phyloP scores from a whole-genome alignment of 2,888 invertebrate genomes.

The Cheilosia variabilis region DNA sequence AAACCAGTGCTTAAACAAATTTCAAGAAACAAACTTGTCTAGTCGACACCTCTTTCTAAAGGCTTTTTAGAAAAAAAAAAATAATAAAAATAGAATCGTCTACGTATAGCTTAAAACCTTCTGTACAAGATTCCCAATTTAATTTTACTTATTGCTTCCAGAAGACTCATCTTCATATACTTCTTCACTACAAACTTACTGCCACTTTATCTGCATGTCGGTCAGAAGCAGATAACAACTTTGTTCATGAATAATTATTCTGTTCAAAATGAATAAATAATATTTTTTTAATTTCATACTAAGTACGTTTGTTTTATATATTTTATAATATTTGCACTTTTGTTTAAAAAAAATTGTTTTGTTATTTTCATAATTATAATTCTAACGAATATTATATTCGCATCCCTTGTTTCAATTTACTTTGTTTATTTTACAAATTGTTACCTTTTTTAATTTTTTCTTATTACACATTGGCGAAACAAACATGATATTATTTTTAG shows the following conservation, averaged over 20 bases:
- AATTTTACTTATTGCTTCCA: constrained; percentile 30
- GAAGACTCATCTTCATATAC: constrained; percentile 34
- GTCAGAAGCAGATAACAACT: background rate
- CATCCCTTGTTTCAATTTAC: constrained; percentile 84
- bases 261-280: background rate
- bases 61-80: no score
- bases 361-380: constrained; percentile 72
- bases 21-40: no score
- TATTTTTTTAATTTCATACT: constrained; percentile 12
- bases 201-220: background rate
- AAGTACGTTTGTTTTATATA: constrained; percentile 22
- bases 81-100: background rate
- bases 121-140: background rate
- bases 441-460: constrained; percentile 30
- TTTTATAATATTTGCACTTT: constrained; percentile 58
- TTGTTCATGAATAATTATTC: background rate
- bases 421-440: constrained; percentile 73
- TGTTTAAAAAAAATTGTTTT: constrained; percentile 50
- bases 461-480: constrained; percentile 44
- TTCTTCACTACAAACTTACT: background rate
- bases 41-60: no score
- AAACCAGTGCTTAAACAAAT: no score
- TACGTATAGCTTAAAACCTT: background rate
- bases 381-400: constrained; percentile 81
- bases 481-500: constrained; percentile 43